Evolutionary conservation across 2,113 vertebrate species (phyloP).

Genomic region (Urocynchramus pylzowi): DNA sequence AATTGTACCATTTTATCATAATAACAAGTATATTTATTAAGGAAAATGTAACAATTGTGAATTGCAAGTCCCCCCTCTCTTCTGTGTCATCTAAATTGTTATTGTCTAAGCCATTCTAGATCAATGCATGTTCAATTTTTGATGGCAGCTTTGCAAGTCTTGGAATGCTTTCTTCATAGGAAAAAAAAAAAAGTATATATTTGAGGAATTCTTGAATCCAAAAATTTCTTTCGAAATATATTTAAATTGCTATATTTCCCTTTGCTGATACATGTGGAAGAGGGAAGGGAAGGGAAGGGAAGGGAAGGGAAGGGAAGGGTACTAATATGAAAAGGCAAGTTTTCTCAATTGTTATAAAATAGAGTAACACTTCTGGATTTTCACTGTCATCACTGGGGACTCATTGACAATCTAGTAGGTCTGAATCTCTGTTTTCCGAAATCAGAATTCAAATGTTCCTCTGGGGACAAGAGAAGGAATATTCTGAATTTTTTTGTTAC

Average conservation of each 20-base stretch:
- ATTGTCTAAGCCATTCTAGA: neutral
- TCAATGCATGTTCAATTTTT: neutral
- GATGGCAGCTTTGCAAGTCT: neutral
- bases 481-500: neutral
- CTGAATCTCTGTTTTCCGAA: slow-evolving; percentile 15
- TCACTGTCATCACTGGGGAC: neutral
- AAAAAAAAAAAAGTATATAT: neutral
- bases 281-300: neutral
- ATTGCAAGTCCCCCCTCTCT: neutral
- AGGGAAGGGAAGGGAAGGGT: accelerated
- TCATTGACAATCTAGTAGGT: neutral
- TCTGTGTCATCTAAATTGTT: neutral
- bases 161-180: neutral
- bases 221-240: neutral
- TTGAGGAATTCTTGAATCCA: neutral
- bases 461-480: neutral
- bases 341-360: neutral
- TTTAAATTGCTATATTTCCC: neutral
- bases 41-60: neutral
- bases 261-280: neutral
- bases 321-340: neutral
- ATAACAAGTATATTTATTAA: neutral
- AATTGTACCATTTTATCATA: neutral
- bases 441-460: neutral
- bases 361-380: neutral